phyloP scores from a whole-genome alignment of 2,113 vertebrate genomes.

The Neogale vison region DNA sequence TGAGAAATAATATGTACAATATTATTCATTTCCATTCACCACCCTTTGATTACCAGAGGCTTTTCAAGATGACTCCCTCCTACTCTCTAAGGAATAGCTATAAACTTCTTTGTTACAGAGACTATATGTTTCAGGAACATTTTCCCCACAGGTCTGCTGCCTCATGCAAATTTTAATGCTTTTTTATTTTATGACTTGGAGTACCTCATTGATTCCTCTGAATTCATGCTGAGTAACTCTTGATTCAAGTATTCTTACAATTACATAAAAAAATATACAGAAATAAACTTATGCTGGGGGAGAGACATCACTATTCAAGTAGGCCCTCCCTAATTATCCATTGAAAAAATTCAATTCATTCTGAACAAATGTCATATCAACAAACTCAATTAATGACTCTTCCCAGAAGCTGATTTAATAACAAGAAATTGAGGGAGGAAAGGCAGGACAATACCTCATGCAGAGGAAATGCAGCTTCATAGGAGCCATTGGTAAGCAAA shows the following conservation, averaged over 20 bases:
- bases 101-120: neutral
- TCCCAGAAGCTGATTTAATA: neutral
- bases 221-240: conserved; percentile 31
- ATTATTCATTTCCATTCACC: conserved; percentile 24
- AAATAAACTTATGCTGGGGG: neutral
- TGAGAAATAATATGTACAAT: neutral
- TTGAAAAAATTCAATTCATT: neutral
- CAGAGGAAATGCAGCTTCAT: conserved; percentile 96
- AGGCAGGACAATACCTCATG: conserved; percentile 91
- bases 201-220: conserved; percentile 10
- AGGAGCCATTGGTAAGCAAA: conserved; percentile 95
- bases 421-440: neutral
- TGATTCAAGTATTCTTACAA: conserved; percentile 31
- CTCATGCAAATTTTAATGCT: neutral
- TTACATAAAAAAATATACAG: conserved; percentile 23
- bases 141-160: neutral
- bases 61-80: neutral
- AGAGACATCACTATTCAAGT: neutral
- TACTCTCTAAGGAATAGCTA: neutral
- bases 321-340: neutral
- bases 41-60: neutral
- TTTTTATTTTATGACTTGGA: conserved; percentile 47
- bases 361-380: neutral
- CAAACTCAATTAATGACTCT: neutral
- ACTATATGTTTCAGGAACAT: conserved; percentile 12